Evolutionary conservation across 2,113 vertebrate species (phyloP), one percentile per base, ranked within the genome.

Genomic region (Corydoras maculifer): DNA sequence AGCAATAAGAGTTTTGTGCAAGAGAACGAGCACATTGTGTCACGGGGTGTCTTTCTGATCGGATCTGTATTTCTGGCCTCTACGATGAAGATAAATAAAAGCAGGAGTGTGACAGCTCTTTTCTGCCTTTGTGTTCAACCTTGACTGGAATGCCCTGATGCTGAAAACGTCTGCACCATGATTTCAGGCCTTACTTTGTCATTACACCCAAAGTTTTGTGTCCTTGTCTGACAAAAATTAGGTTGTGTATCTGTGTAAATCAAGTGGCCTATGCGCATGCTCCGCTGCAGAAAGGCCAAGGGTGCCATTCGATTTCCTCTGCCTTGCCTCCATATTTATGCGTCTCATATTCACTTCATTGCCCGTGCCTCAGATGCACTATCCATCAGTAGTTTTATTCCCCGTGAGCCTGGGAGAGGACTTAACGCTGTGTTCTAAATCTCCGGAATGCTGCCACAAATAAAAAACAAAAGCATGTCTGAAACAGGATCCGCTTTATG

Each of bases 241-340:
- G 87, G 87, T 88, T 88, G 85, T 83, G 83, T 86, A 90, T 90
- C 84, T 83, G 88, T 91, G 94, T 93, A 94, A 97, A 93, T 93
- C 93, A 94, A 87, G 90, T 88, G 84, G 88, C 90, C 87, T 88
- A 88, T 92, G 91, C 86, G 90, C 85, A 65, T 91, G 88, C 90
- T 92, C 91, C 91, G 93, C 94, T 92, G 18, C 18, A 25, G 18
- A 25, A 25, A 25, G 18, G 18, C 18, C 18, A 93, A 92, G 93
- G 93, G 94, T 95, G 91, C 90, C 88, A 88, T 94, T 95, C 91
- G 75, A 87, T 87, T 85, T 85, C 80, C 79, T 77, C 82, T 79
- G 83, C 84, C 84, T 85, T 90, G 91, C 92, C 91, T 93, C 92
- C 93, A 94, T 97, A 96, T 97, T 97, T 97, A 97, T 96, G 93